These are phyloP conservation scores for Phylloscopus collybita DNA, from an alignment of 2,797 vertebrate genomes.

Conservation along the genomic window DNA sequence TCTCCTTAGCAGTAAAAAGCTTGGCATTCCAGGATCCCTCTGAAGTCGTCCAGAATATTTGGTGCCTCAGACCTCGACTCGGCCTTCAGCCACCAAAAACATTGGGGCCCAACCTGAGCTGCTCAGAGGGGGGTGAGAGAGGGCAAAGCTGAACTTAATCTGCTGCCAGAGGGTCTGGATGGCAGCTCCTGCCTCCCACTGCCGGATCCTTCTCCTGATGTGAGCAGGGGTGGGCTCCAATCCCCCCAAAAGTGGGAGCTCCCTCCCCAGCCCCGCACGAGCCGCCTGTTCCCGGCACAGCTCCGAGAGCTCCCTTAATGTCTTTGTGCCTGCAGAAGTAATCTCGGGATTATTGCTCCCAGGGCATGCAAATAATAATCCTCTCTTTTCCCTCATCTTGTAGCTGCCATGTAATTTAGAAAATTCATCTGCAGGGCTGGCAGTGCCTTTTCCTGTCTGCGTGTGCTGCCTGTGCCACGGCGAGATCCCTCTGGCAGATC, in stretches of 20 bases:
- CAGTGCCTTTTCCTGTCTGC: not conserved
- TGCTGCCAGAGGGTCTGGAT: not conserved
- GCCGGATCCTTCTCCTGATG: not conserved
- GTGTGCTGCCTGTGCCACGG: accelerated
- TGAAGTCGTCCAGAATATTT: not conserved
- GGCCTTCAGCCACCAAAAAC: not conserved
- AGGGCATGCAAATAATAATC: slow-evolving; percentile 5
- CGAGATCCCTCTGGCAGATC: not conserved
- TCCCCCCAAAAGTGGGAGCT: not conserved
- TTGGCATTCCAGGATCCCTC: not conserved
- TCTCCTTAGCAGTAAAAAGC: not conserved
- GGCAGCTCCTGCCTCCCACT: not conserved
- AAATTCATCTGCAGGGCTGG: slow-evolving; percentile 29
- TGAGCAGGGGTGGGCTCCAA: not conserved
- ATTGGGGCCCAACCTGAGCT: not conserved
- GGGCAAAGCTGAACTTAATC: not conserved
- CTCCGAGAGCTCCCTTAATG: not conserved
- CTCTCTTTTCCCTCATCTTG: not conserved
- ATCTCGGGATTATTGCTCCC: slow-evolving; percentile 28
- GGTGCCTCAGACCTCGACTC: not conserved
- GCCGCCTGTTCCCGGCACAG: not conserved
- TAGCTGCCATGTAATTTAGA: slow-evolving; percentile 15
- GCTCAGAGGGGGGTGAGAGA: not conserved
- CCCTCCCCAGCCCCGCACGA: accelerated
- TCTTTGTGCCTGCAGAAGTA: not conserved